Base-by-base conservation (phyloP, 2,113 vertebrate species). In the Eulacestoma nigropectus region DNA sequence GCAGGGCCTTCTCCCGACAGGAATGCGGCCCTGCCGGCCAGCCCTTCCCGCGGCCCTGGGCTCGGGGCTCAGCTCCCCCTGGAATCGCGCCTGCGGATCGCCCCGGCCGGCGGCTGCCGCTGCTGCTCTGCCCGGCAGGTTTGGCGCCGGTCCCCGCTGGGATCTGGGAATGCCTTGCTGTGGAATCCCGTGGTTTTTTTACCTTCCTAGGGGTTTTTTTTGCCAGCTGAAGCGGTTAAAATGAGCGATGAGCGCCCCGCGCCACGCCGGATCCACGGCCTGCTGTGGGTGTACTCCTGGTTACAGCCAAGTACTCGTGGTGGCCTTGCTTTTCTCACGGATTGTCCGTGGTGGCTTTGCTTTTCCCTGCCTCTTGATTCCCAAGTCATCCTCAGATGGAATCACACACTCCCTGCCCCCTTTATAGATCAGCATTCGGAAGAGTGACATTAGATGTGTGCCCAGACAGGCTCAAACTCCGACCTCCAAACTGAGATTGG, bases 341-440 rank as follows among this genome's bases (percentile, higher is more conserved):
- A 5, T 55, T 56, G 4, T 27, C 35, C 0, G 0, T 1, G 17
- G 41, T 47, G 41, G 19, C 29, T 94, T 59, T 73, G 21, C 46
- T 77, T 9, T 64, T 35, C 15, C 32, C 49, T 84, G 11, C 65
- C 39, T 75, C 33, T 78, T 17, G 25, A 3, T 64, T 72, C 75
- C 64, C 47, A 49, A 11, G 25, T 52, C 42, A 5, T 35, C 53
- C 52, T 70, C 37, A 3, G 55, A 3, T 7, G 57, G 56, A 67
- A 25, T 6, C 11, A 4, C 10, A 1, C 1, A 0, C 37, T 42
- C 39, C 15, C 65, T 85, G 13, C 15, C 19, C 22, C 4, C 18
- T 39, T 33, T 11, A 3, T 2, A 12, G 53, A 4, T n/a, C 0
- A 0, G 60, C n/a, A 6, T 23, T 29, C 0, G 0, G 41, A 52